Evolutionary conservation across 2,888 invertebrate genomes (phyloP).

Genomic region (Acanthopleura granulata): DNA sequence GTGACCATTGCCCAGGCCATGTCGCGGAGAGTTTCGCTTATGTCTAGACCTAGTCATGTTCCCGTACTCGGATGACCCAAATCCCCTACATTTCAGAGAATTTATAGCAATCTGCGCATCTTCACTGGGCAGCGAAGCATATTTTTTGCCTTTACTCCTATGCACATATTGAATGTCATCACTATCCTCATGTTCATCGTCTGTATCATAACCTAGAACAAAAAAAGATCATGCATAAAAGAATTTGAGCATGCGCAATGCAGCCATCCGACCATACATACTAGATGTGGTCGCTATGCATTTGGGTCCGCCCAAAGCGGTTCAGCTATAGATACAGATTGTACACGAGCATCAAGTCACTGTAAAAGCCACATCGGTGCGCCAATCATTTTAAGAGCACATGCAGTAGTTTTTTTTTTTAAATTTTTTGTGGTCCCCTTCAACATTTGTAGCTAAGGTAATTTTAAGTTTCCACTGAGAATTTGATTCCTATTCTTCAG

Average conservation of each 20-base stretch:
- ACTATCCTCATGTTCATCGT: conserved; percentile 60
- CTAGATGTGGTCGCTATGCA: too few relatives aligned
- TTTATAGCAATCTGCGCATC: conserved; percentile 35
- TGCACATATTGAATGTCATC: conserved; percentile 53
- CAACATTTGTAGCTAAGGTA: too few relatives aligned
- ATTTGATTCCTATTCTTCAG: too few relatives aligned
- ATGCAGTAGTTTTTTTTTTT: too few relatives aligned
- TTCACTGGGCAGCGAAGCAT: conserved; percentile 58
- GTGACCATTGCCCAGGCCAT: neutral
- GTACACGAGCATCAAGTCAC: too few relatives aligned
- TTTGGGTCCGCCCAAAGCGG: too few relatives aligned
- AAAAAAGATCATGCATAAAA: conserved; percentile 49
- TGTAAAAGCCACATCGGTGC: too few relatives aligned
- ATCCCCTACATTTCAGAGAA: neutral
- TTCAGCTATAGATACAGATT: too few relatives aligned
- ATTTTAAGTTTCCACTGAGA: too few relatives aligned
- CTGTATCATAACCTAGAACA: conserved; percentile 66
- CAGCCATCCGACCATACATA: conserved; percentile 3
- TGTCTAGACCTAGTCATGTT: neutral
- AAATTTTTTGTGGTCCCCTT: too few relatives aligned
- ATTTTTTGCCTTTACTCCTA: conserved; percentile 61
- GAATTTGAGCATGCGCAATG: conserved; percentile 30
- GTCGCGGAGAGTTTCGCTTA: neutral
- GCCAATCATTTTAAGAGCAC: too few relatives aligned
- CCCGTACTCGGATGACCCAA: neutral